A percentile compares a stretch with the other conserved stretches of the same genome.
Evolutionary conservation across 2,113 vertebrate species (phyloP).

Genomic region (Setophaga petechia): DNA sequence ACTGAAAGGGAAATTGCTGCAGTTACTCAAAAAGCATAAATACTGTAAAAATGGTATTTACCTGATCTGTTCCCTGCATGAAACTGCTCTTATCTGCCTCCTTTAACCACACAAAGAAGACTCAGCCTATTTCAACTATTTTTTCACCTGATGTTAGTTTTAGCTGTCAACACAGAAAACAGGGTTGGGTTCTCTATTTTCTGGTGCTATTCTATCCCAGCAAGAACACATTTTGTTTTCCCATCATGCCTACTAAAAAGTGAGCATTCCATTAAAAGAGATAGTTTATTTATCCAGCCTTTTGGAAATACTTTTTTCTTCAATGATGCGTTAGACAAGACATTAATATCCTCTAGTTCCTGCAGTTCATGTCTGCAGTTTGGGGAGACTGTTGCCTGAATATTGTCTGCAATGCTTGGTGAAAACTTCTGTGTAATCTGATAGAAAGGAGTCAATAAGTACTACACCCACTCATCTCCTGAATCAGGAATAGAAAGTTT

Average conservation of each 20-base stretch:
- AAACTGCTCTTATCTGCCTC: neutral
- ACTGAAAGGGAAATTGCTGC: slow-evolving; percentile 11
- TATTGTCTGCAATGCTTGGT: neutral
- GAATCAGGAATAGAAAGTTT: neutral
- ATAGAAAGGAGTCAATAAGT: neutral
- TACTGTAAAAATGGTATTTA: neutral
- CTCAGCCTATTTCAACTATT: neutral
- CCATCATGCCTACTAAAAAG: neutral
- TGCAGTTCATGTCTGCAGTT: neutral
- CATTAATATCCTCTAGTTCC: neutral
- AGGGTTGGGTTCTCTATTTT: neutral
- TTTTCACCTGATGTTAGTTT: neutral
- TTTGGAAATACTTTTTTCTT: neutral
- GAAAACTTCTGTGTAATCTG: neutral
- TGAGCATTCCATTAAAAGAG: neutral
- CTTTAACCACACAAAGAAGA: neutral
- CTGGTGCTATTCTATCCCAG: neutral
- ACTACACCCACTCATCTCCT: neutral
- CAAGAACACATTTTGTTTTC: neutral
- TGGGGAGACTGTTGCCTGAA: neutral
- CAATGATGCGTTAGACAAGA: neutral
- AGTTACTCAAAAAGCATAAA: slow-evolving; percentile 13
- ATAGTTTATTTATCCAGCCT: neutral
- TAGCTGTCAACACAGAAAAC: neutral
- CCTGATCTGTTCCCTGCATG: neutral